Percentiles rank a stretch among this genome's conserved stretches.
phyloP scores from a whole-genome alignment of 2,888 invertebrate genomes.

The Tyria jacobaeae region DNA sequence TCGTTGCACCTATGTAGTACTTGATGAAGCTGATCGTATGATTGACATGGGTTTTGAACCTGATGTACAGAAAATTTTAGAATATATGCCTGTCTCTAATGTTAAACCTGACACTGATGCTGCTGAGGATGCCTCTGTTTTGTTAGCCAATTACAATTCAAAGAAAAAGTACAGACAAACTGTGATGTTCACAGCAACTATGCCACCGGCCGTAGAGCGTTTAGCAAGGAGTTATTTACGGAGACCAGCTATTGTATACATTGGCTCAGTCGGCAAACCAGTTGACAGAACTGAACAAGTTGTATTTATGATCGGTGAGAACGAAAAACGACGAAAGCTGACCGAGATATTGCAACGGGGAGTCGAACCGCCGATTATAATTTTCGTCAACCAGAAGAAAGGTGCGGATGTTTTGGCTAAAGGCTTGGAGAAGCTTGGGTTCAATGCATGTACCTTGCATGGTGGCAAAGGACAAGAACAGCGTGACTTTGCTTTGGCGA shows the following conservation, averaged over 20 bases:
- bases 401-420: constrained; percentile 99
- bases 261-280: constrained; percentile 98
- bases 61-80: constrained; percentile 98
- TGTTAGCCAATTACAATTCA: constrained; percentile 97
- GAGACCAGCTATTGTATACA: constrained; percentile 98
- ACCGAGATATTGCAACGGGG: constrained; percentile 95
- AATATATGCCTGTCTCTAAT: constrained; percentile 99
- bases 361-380: constrained; percentile 98
- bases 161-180: constrained; percentile 99
- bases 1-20: constrained; percentile 99
- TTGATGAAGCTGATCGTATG: constrained; percentile 99
- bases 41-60: constrained; percentile 99
- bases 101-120: constrained; percentile 99
- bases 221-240: constrained; percentile 97
- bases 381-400: constrained; percentile 99
- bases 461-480: constrained; percentile 99
- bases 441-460: constrained; percentile 98
- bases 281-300: constrained; percentile 99
- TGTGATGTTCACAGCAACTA: constrained; percentile 99
- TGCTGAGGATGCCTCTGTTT: constrained; percentile 96
- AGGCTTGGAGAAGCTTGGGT: constrained; percentile 98
- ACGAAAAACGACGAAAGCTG: constrained; percentile 98
- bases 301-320: constrained; percentile 97
- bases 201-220: constrained; percentile 99
- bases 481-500: constrained; percentile 98